phyloP scores from a whole-genome alignment of 1,140 invertebrate genomes.

The Choristoneura fumiferana region DNA sequence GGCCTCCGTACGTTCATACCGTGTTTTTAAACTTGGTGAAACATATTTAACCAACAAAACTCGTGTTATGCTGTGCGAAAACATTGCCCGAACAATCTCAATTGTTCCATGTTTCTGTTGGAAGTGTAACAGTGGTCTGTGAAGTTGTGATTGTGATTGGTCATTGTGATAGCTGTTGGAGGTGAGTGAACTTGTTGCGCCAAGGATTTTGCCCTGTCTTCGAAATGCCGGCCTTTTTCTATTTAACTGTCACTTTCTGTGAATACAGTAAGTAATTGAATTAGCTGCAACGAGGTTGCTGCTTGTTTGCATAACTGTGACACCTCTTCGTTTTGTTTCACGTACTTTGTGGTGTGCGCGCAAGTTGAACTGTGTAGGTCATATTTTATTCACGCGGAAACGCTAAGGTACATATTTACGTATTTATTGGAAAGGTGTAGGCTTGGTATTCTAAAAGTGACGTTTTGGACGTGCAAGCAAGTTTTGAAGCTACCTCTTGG shows the following conservation, averaged over 20 bases:
- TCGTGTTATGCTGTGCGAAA: constrained; percentile 37
- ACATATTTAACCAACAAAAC: constrained; percentile 52
- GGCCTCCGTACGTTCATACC: constrained; percentile 38
- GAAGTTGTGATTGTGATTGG: background rate
- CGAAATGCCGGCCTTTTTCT: constrained; percentile 10
- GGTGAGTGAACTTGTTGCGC: constrained; percentile 9
- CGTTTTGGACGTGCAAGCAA: too few species aligned
- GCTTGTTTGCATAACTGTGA: too few species aligned
- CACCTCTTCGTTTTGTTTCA: too few species aligned
- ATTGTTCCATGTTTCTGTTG: constrained; percentile 14
- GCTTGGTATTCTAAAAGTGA: too few species aligned
- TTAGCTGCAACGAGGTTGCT: too few species aligned
- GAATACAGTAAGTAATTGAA: too few species aligned
- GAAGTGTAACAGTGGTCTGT: constrained; percentile 29
- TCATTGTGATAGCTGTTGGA: background rate
- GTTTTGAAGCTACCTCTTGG: too few species aligned
- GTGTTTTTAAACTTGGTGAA: constrained; percentile 42
- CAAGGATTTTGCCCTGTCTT: constrained; percentile 9
- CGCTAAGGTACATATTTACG: too few species aligned
- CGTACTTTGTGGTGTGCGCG: too few species aligned
- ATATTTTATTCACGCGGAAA: too few species aligned
- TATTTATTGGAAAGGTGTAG: too few species aligned
- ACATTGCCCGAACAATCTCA: constrained; percentile 35
- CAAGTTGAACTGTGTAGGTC: too few species aligned
- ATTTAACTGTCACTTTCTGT: background rate